A percentile compares a stretch with the other conserved stretches of the same genome.
Evolutionary conservation across 2,797 vertebrate species (phyloP).

Genomic region (Galago senegalensis): DNA sequence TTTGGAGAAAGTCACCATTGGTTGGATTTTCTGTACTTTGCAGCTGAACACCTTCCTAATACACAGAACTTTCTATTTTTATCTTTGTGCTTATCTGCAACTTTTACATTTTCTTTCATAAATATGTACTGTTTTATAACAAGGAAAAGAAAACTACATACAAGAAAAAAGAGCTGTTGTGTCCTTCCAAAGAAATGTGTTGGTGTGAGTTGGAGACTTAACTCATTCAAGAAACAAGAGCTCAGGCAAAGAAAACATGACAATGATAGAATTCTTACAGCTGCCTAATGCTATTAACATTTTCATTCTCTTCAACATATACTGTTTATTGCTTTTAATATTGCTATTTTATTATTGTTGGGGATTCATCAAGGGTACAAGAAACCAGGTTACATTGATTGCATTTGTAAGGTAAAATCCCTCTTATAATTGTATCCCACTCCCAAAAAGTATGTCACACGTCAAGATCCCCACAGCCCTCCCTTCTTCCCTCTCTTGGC

Average conservation of each 20-base stretch:
- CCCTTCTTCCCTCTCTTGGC: no score
- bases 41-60: background rate
- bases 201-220: background rate
- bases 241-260: background rate
- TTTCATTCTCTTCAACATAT: background rate
- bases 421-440: no score
- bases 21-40: background rate
- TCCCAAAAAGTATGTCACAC: no score
- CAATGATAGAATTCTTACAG: background rate
- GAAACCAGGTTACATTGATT: no score
- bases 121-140: background rate
- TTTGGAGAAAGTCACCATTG: background rate
- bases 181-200: background rate
- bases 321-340: background rate
- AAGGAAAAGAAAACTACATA: background rate
- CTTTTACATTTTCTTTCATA: slow-evolving; percentile 29
- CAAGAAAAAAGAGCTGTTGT: background rate
- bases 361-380: no score
- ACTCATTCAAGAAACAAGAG: background rate
- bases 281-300: background rate
- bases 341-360: background rate
- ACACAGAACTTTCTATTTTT: background rate
- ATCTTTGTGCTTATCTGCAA: background rate
- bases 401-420: no score
- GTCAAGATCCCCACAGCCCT: no score